A percentile compares a stretch with the other conserved stretches of the same genome.
phyloP scores from a whole-genome alignment of 2,888 invertebrate species.

The Hypsopygia costalis region DNA sequence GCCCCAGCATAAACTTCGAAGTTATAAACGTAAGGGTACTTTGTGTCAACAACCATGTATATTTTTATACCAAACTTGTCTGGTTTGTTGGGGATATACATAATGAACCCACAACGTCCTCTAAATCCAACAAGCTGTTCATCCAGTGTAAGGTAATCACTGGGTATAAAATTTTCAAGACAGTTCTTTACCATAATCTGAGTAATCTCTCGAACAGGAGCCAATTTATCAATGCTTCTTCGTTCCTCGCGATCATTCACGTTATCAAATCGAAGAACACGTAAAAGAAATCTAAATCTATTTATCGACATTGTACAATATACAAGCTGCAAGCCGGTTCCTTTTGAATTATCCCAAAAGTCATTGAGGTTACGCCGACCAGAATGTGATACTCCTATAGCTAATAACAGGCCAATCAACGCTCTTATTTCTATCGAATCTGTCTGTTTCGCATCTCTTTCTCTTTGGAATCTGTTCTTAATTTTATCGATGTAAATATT shows the following conservation, averaged over 20 bases:
- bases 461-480: not conserved
- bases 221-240: slow-evolving; percentile 13
- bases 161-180: slow-evolving; percentile 9
- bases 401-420: slow-evolving; percentile 1
- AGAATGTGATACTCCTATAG: not conserved
- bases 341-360: slow-evolving; percentile 1
- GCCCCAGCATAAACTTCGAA: slow-evolving; percentile 9
- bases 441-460: not conserved
- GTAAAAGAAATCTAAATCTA: not conserved
- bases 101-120: slow-evolving; percentile 4
- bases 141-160: slow-evolving; percentile 15
- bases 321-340: not conserved
- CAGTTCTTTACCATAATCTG: slow-evolving; percentile 8
- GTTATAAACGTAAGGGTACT: slow-evolving; percentile 7
- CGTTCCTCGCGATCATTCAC: slow-evolving; percentile 7
- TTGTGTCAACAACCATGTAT: slow-evolving; percentile 2
- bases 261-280: slow-evolving; percentile 12
- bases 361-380: slow-evolving; percentile 1
- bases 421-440: not conserved
- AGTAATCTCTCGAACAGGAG: slow-evolving; percentile 14
- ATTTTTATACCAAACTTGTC: slow-evolving; percentile 9
- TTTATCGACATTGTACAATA: not conserved
- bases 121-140: slow-evolving; percentile 12
- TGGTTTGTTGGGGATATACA: slow-evolving; percentile 9
- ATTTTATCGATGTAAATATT: not conserved